Evolutionary conservation across 2,797 vertebrate species (phyloP).

Genomic region (Acanthurus leucopareius): DNA sequence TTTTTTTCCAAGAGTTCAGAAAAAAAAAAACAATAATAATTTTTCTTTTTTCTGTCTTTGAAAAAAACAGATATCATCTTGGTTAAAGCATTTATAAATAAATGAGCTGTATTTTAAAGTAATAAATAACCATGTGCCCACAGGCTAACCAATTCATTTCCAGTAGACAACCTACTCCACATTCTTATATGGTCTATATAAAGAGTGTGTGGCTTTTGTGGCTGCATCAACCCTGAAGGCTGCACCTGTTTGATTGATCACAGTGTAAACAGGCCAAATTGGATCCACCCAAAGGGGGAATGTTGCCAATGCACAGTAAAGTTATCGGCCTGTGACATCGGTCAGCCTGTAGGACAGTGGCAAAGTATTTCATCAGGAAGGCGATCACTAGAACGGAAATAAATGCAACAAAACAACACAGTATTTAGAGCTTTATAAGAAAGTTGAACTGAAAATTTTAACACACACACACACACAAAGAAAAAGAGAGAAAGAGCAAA

Average conservation of each 20-base stretch:
- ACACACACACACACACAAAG: not conserved
- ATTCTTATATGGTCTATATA: not conserved
- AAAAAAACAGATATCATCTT: not conserved
- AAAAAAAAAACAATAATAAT: not conserved
- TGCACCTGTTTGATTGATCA: constrained; percentile 44
- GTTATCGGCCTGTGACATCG: constrained; percentile 2
- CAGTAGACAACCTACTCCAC: not conserved
- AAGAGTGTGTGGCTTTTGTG: not conserved
- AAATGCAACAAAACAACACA: constrained; percentile 7
- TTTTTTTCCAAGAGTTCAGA: not conserved
- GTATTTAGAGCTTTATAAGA: not conserved
- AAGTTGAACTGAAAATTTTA: constrained; percentile 7
- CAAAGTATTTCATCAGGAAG: constrained; percentile 38
- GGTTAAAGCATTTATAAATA: constrained; percentile 16
- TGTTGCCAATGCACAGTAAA: constrained; percentile 48
- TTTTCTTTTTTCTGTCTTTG: constrained; percentile 4
- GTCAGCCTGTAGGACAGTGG: constrained; percentile 47
- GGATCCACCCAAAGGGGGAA: constrained; percentile 10
- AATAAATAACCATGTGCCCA: not conserved
- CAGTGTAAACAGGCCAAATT: constrained; percentile 37
- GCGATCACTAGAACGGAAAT: constrained; percentile 29
- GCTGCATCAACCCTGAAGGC: not conserved
- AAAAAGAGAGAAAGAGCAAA: not conserved
- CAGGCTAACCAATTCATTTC: not conserved
- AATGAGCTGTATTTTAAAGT: constrained; percentile 4